Conservation (phyloP, 2,888 invertebrate genomes). For the Drosophila meridionalis region DNA sequence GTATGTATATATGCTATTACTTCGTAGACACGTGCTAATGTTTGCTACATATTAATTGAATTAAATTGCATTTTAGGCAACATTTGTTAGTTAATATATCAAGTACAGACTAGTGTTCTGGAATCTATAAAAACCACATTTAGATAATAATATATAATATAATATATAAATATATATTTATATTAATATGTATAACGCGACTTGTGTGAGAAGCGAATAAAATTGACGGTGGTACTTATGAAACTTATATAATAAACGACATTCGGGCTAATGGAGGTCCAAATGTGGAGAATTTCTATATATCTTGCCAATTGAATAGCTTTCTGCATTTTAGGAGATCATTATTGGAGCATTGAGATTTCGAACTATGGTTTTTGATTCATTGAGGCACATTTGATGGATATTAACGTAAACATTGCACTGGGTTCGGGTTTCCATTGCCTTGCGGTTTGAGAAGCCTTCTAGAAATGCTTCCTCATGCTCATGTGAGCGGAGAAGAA, state of each 20-base stretch:
- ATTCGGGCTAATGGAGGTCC: constrained; percentile 53
- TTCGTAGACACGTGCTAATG: constrained; percentile 28
- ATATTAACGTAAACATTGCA: constrained; percentile 50
- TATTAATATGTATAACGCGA: constrained; percentile 61
- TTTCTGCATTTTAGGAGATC: constrained; percentile 28
- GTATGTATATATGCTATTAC: constrained; percentile 43
- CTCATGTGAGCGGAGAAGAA: constrained; percentile 70
- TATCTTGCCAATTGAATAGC: constrained; percentile 19
- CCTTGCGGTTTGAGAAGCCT: constrained; percentile 29
- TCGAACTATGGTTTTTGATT: constrained; percentile 46
- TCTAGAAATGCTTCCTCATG: constrained; percentile 75
- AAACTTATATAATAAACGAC: constrained; percentile 68
- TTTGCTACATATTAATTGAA: constrained; percentile 41
- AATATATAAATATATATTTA: constrained; percentile 33
- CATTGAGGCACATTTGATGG: constrained; percentile 76
- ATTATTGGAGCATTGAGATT: constrained; percentile 29
- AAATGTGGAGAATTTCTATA: constrained; percentile 20
- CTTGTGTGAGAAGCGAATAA: constrained; percentile 75
- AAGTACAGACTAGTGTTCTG: constrained; percentile 48
- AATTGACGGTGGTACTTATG: constrained; percentile 80
- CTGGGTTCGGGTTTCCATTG: constrained; percentile 21
- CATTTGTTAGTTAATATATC: constrained; percentile 27
- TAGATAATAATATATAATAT: constrained; percentile 41
- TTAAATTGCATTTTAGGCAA: constrained; percentile 27
- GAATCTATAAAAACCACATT: constrained; percentile 61